Conservation (phyloP, 2,797 vertebrate genomes). For the Glossophaga mutica region DNA sequence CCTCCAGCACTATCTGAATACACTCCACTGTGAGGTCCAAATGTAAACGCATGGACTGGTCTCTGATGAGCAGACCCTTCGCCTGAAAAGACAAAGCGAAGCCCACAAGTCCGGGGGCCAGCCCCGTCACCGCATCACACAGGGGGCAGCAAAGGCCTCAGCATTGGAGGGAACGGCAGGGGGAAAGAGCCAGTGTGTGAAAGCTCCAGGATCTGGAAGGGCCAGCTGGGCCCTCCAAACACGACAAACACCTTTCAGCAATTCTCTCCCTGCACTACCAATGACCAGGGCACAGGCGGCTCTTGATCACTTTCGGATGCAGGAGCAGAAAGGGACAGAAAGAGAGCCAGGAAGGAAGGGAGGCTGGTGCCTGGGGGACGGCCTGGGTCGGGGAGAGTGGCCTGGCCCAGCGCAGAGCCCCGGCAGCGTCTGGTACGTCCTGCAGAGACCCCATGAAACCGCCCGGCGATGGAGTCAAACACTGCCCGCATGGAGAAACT, state of each 20-base stretch:
- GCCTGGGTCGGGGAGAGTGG: neutral
- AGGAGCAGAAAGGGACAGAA: neutral
- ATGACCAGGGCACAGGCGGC: slow-evolving; percentile 74
- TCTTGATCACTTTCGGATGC: neutral
- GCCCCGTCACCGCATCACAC: fast-evolving
- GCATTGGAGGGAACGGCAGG: neutral
- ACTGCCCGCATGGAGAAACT: neutral
- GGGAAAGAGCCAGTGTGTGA: neutral
- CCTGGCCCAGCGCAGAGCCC: neutral
- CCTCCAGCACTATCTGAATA: neutral
- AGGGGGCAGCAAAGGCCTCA: neutral
- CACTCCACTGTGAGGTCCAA: neutral
- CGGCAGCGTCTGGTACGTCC: neutral
- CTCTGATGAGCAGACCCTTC: neutral
- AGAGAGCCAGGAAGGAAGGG: neutral
- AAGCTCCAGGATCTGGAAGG: slow-evolving; percentile 3
- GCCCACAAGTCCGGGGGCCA: neutral
- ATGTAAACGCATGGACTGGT: neutral
- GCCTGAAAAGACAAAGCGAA: neutral
- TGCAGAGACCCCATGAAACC: neutral
- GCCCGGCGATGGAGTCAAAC: neutral
- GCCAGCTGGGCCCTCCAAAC: fast-evolving
- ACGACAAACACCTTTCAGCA: neutral
- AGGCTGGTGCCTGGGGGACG: neutral
- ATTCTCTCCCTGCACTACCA: slow-evolving; percentile 57